phyloP scores from a whole-genome alignment of 2,113 vertebrate genomes.

The Hemichromis elongatus region DNA sequence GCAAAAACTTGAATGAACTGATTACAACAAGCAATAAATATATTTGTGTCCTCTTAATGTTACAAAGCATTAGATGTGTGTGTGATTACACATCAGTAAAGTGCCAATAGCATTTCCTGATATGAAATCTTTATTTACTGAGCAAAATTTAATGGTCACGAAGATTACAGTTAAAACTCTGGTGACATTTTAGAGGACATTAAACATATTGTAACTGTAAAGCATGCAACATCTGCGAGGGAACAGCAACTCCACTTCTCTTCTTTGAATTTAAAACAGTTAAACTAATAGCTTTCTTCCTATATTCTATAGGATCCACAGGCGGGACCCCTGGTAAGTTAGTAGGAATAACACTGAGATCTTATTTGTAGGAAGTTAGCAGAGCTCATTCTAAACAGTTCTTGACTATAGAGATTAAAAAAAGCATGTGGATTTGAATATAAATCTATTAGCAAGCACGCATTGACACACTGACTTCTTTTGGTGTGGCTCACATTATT shows the following conservation, averaged over 20 bases:
- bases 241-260: neutral
- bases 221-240: neutral
- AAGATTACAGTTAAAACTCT: neutral
- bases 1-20: neutral
- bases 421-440: neutral
- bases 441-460: neutral
- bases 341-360: neutral
- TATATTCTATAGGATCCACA: conserved; percentile 9
- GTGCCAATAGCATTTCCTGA: neutral
- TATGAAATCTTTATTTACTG: neutral
- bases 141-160: neutral
- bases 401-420: neutral
- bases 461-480: neutral
- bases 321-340: conserved; percentile 17
- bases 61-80: neutral
- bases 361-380: neutral
- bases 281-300: neutral
- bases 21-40: neutral
- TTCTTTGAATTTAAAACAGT: neutral
- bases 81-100: neutral
- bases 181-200: neutral
- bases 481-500: accelerated
- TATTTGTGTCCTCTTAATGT: neutral
- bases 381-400: neutral
- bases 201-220: neutral